Evolutionary conservation across 2,113 vertebrate genomes (phyloP).

Genomic region (Sciurus niger): DNA sequence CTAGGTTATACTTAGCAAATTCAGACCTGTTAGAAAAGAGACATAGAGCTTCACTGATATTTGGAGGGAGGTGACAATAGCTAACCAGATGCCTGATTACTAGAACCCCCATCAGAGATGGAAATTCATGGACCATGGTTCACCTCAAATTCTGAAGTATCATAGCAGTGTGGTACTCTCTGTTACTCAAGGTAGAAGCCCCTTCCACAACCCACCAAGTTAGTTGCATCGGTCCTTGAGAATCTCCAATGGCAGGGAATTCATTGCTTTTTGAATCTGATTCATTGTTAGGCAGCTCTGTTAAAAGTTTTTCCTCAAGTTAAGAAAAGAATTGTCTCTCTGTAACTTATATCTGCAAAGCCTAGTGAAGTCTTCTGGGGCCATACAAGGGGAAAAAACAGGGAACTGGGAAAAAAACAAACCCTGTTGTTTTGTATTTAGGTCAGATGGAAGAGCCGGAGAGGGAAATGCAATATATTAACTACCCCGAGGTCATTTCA

Average conservation of each 20-base stretch:
- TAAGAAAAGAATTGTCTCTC: background rate
- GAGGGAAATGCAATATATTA: background rate
- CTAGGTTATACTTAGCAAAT: background rate
- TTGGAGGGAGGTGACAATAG: background rate
- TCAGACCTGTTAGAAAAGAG: slow-evolving; percentile 9
- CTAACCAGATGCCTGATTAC: background rate
- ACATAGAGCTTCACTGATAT: background rate
- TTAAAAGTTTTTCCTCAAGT: background rate
- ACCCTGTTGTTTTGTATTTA: background rate
- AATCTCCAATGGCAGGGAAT: background rate
- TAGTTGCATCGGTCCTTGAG: background rate
- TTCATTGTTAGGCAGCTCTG: background rate
- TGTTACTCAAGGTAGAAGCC: background rate
- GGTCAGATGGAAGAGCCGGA: background rate
- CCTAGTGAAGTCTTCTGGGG: background rate
- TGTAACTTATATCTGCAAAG: background rate
- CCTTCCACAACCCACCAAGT: background rate
- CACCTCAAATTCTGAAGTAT: background rate
- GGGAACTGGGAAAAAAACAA: slow-evolving; percentile 4
- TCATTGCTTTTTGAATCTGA: background rate
- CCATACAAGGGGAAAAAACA: background rate
- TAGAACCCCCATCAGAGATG: background rate
- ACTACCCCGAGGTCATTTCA: background rate
- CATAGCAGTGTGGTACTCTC: background rate
- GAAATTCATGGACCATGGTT: background rate